Conservation (phyloP, 2,888 invertebrate genomes). For the Cabera pusaria region DNA sequence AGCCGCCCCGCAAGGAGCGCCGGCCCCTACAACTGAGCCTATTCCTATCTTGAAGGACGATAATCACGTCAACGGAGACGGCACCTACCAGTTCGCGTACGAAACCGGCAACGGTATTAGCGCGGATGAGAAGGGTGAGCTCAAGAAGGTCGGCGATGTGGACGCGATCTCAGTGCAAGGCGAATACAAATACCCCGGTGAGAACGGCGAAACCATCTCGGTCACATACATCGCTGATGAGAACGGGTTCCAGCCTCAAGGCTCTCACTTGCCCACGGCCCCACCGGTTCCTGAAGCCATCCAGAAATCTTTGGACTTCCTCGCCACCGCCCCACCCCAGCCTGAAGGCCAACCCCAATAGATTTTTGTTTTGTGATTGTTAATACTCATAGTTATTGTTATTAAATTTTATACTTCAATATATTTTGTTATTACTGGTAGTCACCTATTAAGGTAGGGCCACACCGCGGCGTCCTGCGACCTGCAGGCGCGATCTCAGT, state of each 20-base stretch:
- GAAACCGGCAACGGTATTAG: constrained; percentile 87
- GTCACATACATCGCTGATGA: constrained; percentile 88
- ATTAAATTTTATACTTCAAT: constrained; percentile 46
- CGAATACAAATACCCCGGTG: constrained; percentile 86
- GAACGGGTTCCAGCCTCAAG: constrained; percentile 87
- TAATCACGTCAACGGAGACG: constrained; percentile 84
- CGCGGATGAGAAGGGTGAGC: constrained; percentile 83
- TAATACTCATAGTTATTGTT: constrained; percentile 47
- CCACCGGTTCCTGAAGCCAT: constrained; percentile 89
- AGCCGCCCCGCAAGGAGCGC: constrained; percentile 62
- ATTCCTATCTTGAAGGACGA: constrained; percentile 83
- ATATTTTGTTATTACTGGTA: no score
- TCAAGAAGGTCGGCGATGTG: constrained; percentile 83
- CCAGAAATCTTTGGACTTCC: constrained; percentile 85
- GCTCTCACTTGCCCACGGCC: constrained; percentile 85
- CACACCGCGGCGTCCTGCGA: no score
- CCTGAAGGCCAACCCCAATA: constrained; percentile 43
- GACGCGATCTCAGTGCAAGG: constrained; percentile 85
- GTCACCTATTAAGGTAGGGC: no score
- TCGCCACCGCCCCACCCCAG: constrained; percentile 85
- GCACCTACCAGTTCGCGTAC: constrained; percentile 84
- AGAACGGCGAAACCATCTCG: constrained; percentile 85
- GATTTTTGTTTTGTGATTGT: constrained; percentile 45
- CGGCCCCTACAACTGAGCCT: constrained; percentile 55
- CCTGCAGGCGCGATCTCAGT: no score